Evolutionary conservation across 2,113 vertebrate species (phyloP).

Genomic region (Engraulis encrasicolus): DNA sequence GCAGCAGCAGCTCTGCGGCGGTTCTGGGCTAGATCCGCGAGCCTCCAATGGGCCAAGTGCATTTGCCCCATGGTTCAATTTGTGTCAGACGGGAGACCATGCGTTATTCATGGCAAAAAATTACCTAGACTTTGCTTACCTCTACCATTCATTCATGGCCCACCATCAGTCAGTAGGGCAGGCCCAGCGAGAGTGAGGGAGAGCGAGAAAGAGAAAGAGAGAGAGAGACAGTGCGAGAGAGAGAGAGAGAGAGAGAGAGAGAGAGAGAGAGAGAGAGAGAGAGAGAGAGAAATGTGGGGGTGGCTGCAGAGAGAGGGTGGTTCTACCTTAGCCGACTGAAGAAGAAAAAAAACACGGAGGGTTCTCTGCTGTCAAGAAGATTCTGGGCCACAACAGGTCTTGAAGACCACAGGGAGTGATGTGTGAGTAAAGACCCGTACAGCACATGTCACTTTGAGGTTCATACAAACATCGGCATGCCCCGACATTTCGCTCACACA

Average conservation of each 20-base stretch:
- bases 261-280: too few species aligned
- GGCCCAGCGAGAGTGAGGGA: too few species aligned
- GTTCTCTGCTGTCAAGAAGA: too few species aligned
- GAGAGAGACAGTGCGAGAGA: too few species aligned
- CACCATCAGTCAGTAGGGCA: background rate
- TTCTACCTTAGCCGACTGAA: too few species aligned
- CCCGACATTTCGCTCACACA: background rate
- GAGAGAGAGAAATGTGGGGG: background rate
- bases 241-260: too few species aligned
- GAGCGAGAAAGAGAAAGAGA: background rate
- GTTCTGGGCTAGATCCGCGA: conserved; percentile 36
- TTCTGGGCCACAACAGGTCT: background rate
- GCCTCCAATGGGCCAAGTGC: conserved; percentile 32
- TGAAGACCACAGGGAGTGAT: background rate
- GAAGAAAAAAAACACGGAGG: too few species aligned
- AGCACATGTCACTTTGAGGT: background rate
- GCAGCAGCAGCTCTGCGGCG: conserved; percentile 51
- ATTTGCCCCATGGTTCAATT: conserved; percentile 48
- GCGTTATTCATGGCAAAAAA: conserved; percentile 50
- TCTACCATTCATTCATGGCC: conserved; percentile 24
- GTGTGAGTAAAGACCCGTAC: background rate
- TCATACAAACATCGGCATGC: background rate
- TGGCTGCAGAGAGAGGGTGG: background rate
- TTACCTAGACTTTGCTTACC: conserved; percentile 29
- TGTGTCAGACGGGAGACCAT: conserved; percentile 43